A percentile compares a stretch with the other conserved stretches of the same genome.
phyloP scores from a whole-genome alignment of 2,113 vertebrate species.

The Chelonoidis abingdonii region DNA sequence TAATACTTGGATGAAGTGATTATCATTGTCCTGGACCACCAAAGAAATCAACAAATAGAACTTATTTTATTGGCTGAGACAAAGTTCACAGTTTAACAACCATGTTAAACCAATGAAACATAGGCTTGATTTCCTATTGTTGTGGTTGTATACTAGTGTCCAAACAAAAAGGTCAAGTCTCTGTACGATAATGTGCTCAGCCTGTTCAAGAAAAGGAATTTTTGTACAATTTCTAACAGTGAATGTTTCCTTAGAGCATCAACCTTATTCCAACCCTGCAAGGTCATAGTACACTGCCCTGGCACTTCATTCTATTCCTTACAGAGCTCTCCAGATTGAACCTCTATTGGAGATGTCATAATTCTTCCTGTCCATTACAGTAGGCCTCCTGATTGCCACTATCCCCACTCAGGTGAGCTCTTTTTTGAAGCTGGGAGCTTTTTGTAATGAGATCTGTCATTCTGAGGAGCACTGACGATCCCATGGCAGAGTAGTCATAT shows the following conservation, averaged over 20 bases:
- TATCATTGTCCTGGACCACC: not conserved
- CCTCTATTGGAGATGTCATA: not conserved
- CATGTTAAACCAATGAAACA: not conserved
- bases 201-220: not conserved
- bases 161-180: not conserved
- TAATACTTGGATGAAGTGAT: not conserved
- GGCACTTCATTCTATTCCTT: not conserved
- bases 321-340: not conserved
- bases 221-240: not conserved
- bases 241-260: not conserved
- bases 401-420: too few relatives aligned
- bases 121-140: not conserved
- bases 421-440: not conserved
- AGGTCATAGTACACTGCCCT: not conserved
- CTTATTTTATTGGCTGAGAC: not conserved
- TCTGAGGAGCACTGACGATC: fast-evolving
- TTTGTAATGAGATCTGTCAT: not conserved
- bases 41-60: not conserved
- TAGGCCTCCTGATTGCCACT: too few relatives aligned
- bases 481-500: not conserved
- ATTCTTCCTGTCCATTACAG: too few relatives aligned
- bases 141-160: not conserved
- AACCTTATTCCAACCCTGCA: not conserved
- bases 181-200: not conserved
- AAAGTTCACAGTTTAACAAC: not conserved